A percentile compares a stretch with the other conserved stretches of the same genome.
Evolutionary conservation across 2,113 vertebrate genomes (phyloP).

Genomic region (Odobenus rosmarus): DNA sequence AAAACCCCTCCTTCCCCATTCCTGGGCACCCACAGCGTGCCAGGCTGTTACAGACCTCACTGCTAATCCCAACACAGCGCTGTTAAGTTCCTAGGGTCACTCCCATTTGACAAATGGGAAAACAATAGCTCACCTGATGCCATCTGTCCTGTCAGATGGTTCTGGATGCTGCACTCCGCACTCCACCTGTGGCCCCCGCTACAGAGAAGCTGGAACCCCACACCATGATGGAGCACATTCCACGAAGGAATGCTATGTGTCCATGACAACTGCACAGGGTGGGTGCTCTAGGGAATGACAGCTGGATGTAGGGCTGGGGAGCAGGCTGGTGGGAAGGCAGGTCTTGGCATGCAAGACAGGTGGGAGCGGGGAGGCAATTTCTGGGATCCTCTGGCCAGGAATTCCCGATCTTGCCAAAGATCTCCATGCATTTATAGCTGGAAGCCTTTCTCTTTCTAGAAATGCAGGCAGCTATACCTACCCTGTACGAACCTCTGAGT

Average conservation of each 20-base stretch:
- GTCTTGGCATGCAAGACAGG: neutral
- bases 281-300: slow-evolving; percentile 6
- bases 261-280: slow-evolving; percentile 21
- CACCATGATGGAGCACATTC: neutral
- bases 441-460: neutral
- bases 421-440: neutral
- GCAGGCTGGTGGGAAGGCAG: neutral
- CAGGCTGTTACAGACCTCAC: accelerated
- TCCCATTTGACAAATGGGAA: neutral
- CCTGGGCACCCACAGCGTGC: neutral
- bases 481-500: neutral
- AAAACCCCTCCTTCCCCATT: neutral
- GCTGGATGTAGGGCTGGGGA: slow-evolving; percentile 6
- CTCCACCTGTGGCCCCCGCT: neutral
- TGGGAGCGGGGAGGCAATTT: neutral
- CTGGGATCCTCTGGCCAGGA: neutral
- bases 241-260: neutral
- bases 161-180: neutral
- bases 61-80: neutral
- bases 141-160: neutral
- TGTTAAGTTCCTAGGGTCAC: neutral
- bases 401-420: neutral
- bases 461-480: neutral
- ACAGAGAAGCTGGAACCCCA: neutral
- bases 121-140: too few relatives aligned